Evolutionary conservation across 53 echinoderm and acorn worm genomes (phyloP).

Genomic region (Holothuria scabra): DNA sequence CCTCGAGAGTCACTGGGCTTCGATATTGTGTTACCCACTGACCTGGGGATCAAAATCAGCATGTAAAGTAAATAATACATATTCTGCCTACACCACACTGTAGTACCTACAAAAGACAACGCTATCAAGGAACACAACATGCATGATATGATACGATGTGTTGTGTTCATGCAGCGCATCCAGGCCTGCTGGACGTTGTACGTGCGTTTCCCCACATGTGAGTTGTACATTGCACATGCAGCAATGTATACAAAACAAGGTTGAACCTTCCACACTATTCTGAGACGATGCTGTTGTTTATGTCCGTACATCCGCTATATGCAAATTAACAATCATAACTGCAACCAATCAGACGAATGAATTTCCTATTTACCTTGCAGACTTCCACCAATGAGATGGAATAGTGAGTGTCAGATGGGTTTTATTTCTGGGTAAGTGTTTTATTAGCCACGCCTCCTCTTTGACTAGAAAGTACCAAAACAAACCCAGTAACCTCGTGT

Average conservation of each 20-base stretch:
- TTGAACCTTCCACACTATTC: too few relatives aligned
- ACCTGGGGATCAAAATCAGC: too few relatives aligned
- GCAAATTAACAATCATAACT: constrained; percentile 3
- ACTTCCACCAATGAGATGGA: constrained; percentile 8
- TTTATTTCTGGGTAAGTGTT: constrained; percentile 42
- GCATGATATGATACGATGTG: too few relatives aligned
- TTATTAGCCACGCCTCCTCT: constrained; percentile 35
- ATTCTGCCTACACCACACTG: too few relatives aligned
- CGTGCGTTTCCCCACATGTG: constrained; percentile 10
- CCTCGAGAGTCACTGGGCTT: too few relatives aligned
- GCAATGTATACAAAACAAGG: neutral
- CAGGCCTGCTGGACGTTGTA: neutral
- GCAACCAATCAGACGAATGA: constrained; percentile 6
- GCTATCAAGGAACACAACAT: too few relatives aligned
- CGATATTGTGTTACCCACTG: too few relatives aligned
- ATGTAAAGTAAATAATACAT: too few relatives aligned
- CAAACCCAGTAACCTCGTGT: constrained; percentile 42
- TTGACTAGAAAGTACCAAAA: constrained; percentile 31
- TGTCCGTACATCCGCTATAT: constrained; percentile 43
- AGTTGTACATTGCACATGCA: neutral
- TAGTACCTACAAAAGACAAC: too few relatives aligned
- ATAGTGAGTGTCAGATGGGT: neutral
- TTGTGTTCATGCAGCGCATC: too few relatives aligned
- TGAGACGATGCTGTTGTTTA: neutral
- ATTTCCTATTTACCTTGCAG: constrained; percentile 5